Evolutionary conservation across 2,888 invertebrate genomes (phyloP).

Genomic region (Lissocephala sabroskyi): DNA sequence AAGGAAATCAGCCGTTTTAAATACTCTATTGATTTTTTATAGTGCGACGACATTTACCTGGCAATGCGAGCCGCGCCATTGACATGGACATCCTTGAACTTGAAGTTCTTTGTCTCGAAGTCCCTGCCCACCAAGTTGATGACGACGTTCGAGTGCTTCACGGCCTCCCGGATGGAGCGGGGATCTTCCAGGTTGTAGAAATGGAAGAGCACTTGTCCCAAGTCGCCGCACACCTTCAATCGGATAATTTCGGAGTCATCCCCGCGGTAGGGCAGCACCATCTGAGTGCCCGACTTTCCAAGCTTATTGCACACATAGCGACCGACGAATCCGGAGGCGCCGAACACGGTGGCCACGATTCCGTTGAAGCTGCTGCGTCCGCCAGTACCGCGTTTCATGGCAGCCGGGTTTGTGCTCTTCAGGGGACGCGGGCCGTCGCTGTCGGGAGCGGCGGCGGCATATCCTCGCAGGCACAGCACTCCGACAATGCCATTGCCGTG

Average conservation of each 20-base stretch:
- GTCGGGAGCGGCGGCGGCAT: constrained; percentile 44
- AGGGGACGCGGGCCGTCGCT: constrained; percentile 67
- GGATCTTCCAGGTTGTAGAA: constrained; percentile 90
- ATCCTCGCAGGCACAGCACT: constrained; percentile 61
- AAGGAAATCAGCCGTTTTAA: too few species aligned
- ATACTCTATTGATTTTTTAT: constrained; percentile 25
- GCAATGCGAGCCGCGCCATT: constrained; percentile 89
- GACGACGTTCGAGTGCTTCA: constrained; percentile 97
- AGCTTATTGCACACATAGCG: constrained; percentile 89
- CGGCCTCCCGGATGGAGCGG: constrained; percentile 84
- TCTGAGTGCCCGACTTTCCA: constrained; percentile 88
- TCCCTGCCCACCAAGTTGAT: constrained; percentile 94
- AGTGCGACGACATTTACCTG: constrained; percentile 74
- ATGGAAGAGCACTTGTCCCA: constrained; percentile 94
- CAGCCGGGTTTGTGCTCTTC: constrained; percentile 76
- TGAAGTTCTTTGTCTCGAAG: constrained; percentile 93
- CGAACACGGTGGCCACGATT: constrained; percentile 98
- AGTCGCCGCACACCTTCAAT: constrained; percentile 90
- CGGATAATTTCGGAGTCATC: constrained; percentile 86
- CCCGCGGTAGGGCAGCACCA: constrained; percentile 93
- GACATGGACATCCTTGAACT: constrained; percentile 89
- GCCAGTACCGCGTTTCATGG: constrained; percentile 87
- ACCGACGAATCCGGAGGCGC: constrained; percentile 92
- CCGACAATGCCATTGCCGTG: constrained; percentile 64
- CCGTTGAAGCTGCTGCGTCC: constrained; percentile 98